phyloP scores from a whole-genome alignment of 2,888 invertebrate species.

The Aphidoletes aphidimyza region DNA sequence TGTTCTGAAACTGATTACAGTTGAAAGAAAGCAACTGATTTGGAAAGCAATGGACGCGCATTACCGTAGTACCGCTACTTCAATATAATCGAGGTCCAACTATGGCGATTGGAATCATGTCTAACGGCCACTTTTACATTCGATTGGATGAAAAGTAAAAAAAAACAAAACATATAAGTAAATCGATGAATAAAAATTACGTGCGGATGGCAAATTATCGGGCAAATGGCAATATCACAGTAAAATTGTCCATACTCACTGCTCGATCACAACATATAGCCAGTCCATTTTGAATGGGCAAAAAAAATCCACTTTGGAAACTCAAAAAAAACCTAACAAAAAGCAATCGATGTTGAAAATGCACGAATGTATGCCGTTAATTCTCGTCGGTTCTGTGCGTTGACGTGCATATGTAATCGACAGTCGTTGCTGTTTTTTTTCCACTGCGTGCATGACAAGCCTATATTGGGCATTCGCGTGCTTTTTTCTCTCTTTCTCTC shows the following conservation, averaged over 20 bases:
- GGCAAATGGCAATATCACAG: background rate
- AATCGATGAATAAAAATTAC: background rate
- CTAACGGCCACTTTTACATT: constrained; percentile 39
- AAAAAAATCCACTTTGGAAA: constrained; percentile 20
- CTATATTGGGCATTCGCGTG: background rate
- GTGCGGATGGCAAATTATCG: background rate
- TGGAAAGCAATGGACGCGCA: background rate
- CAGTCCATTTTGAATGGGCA: background rate
- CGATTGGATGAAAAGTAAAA: background rate
- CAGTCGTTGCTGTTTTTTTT: background rate
- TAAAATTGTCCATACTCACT: background rate
- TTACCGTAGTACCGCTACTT: background rate
- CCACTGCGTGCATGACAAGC: background rate
- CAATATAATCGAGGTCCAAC: background rate
- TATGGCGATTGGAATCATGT: background rate
- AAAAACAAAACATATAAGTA: background rate
- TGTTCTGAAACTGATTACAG: constrained; percentile 20
- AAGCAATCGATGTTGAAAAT: background rate
- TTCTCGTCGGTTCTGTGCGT: constrained; percentile 27
- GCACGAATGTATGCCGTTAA: constrained; percentile 38
- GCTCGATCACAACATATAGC: background rate
- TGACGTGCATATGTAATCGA: constrained; percentile 38
- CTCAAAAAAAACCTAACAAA: background rate
- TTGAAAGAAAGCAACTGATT: background rate
- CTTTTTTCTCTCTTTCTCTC: too few species aligned